Base-by-base conservation (phyloP, 2,888 invertebrate species). In the Temnothorax unifasciatus region DNA sequence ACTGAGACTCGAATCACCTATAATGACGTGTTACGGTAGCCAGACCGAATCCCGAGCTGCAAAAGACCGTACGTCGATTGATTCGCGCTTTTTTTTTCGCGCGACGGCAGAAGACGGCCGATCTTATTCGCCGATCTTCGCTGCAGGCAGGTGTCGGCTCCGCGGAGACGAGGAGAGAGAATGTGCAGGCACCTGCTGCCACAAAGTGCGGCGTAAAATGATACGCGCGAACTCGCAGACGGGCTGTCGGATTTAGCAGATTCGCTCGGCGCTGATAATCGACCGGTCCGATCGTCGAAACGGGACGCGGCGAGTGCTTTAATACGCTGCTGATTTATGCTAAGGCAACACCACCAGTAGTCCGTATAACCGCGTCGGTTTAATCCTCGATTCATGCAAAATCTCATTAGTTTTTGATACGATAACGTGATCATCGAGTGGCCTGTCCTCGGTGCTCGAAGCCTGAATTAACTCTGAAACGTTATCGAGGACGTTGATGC, bases 81-180 rank as follows among this genome's bases (percentile, higher is more conserved):
- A 59, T 71, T 47, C 73, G 38, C 59, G 34, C 73, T 81, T 81
- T 81, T 81, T 81, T 81, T 81, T 64, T 21, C 34, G 13, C 15
- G 34, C 54, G 29, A 44, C 6, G 61, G 52, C n/a, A 29, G 63
- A 25, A 29, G 69, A 21, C 69, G 66, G 54, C 41, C 75, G 63
- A 77, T 68, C 29, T 73, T 38, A n/a, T 21, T 47, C 34, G 57
- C 74, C 76, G 54, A 77, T 71, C 38, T 57, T 68, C 25, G 57
- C 21, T 41, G 77, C 66, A 77, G 61, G 71, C 85, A 85, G 85
- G 82, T 84, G 77, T 47, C 57, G 69, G 34, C 57, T 52, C 13
- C 25, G 34, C 11, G 13, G 54, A 34, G 34, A 54, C 66, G 52
- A 68, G 77, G 15, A 79, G 79, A 44, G 15, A 79, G 79, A 44